Percentiles rank a stretch among this genome's conserved stretches.
These are phyloP conservation scores for Darevskia nairensis DNA, from an alignment of 2,797 vertebrate genomes.

Conservation along the genomic window DNA sequence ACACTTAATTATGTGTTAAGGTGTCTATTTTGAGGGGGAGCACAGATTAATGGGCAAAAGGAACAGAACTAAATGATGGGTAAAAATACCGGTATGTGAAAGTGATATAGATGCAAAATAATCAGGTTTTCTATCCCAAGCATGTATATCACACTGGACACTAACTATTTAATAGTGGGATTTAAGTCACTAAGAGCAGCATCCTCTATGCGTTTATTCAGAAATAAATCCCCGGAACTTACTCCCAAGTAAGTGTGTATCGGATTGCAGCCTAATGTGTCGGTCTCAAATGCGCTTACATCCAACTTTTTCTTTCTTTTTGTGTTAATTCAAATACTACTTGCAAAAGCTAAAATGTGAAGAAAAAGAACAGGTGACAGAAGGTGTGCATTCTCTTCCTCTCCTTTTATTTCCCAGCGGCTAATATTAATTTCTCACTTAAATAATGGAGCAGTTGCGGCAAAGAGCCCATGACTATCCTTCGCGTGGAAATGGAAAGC, in stretches of 20 bases:
- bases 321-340: too few species aligned
- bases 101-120: not conserved
- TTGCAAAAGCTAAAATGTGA: slow-evolving; percentile 27
- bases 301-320: not conserved
- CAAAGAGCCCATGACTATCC: slow-evolving; percentile 41
- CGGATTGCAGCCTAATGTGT: not conserved
- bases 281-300: not conserved
- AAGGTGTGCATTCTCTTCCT: not conserved
- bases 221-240: not conserved
- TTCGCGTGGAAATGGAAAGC: slow-evolving; percentile 50
- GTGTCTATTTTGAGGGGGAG: not conserved
- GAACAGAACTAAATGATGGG: not conserved
- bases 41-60: not conserved
- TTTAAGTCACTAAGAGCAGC: not conserved
- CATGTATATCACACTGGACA: not conserved
- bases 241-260: not conserved
- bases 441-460: slow-evolving; percentile 44
- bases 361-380: not conserved
- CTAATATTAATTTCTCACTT: not conserved
- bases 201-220: not conserved
- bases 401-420: slow-evolving; percentile 8
- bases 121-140: not conserved
- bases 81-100: not conserved
- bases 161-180: too few species aligned
- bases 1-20: not conserved